Percentiles rank a stretch among this genome's conserved stretches.
Conservation (phyloP, 1,140 invertebrate genomes). For the Dysdera silvatica region DNA sequence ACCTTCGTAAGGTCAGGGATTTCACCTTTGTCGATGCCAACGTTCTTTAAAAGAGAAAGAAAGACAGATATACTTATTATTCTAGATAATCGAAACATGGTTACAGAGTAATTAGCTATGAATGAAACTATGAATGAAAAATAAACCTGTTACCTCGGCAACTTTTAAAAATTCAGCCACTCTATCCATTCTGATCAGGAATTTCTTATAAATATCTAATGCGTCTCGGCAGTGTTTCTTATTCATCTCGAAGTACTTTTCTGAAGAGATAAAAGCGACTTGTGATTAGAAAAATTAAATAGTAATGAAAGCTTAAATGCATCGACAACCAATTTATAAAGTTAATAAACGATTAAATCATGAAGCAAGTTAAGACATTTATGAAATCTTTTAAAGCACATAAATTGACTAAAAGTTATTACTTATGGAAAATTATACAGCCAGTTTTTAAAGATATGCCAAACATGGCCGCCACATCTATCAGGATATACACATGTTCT, state of each 20-base stretch:
- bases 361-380: no score
- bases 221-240: constrained; percentile 94
- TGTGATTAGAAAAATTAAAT: not conserved
- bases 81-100: not conserved
- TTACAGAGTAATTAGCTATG: not conserved
- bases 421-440: no score
- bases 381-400: no score
- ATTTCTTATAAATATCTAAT: constrained; percentile 98
- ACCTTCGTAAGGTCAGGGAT: constrained; percentile 96
- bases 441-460: no score
- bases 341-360: no score
- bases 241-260: constrained; percentile 99
- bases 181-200: constrained; percentile 95
- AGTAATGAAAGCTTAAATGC: not conserved
- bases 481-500: no score
- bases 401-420: no score
- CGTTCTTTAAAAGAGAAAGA: constrained; percentile 58
- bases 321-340: no score
- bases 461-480: no score
- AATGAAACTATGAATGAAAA: constrained; percentile 5
- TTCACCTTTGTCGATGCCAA: constrained; percentile 97
- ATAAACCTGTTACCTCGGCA: constrained; percentile 60
- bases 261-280: constrained; percentile 45
- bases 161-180: constrained; percentile 98
- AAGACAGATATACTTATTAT: not conserved